A percentile compares a stretch with the other conserved stretches of the same genome.
phyloP scores from a whole-genome alignment of 2,113 vertebrate species.

The Sapayoa aenigma region DNA sequence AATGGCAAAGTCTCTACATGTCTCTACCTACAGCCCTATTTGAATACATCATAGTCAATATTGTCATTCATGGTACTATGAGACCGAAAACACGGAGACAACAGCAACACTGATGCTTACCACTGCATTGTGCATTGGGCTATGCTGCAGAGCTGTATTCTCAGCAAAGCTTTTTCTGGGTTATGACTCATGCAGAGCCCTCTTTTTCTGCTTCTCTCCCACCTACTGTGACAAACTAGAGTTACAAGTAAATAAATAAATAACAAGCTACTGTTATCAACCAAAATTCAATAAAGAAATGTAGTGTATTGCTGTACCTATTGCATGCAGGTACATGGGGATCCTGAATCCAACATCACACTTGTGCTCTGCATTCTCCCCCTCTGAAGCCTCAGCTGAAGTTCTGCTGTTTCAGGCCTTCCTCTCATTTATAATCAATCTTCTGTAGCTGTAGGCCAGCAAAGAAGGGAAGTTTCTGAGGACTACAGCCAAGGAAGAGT shows the following conservation, averaged over 20 bases:
- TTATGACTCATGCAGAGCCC: constrained; percentile 38
- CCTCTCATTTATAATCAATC: background rate
- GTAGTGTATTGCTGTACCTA: background rate
- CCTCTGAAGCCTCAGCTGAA: background rate
- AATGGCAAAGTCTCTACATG: background rate
- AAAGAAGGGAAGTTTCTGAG: background rate
- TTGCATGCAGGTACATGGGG: background rate
- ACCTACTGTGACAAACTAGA: background rate
- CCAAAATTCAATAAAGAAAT: background rate
- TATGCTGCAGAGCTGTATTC: background rate
- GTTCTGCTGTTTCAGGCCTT: background rate
- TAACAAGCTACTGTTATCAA: background rate
- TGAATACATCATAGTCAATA: background rate
- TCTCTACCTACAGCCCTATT: background rate
- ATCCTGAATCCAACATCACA: background rate
- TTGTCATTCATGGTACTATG: background rate
- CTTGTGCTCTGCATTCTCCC: background rate
- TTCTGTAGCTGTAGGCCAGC: background rate
- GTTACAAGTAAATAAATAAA: background rate
- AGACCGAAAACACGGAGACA: background rate
- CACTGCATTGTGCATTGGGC: background rate
- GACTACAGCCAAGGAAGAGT: background rate
- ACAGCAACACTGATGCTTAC: background rate
- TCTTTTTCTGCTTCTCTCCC: background rate
- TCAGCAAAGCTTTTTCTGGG: constrained; percentile 21